Conservation (phyloP, 2,797 vertebrate genomes). For the Cercopithecus hamlyni region DNA sequence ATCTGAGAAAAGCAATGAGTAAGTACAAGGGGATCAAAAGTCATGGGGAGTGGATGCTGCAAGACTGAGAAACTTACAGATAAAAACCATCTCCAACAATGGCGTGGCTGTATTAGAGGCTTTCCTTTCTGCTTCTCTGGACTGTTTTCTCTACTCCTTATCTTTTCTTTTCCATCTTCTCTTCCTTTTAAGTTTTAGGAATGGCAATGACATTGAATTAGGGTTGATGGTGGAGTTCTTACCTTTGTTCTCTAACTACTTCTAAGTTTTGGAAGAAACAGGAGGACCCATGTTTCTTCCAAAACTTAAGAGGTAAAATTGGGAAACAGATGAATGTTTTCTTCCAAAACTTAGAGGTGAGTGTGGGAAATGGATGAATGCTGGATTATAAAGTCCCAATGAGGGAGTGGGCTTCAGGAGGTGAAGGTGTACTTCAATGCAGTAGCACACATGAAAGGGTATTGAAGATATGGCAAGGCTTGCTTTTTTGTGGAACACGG, state of each 20-base stretch:
- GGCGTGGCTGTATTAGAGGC: not conserved
- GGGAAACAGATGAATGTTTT: not conserved
- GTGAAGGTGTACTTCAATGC: not conserved
- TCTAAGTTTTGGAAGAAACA: not conserved
- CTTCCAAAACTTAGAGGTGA: not conserved
- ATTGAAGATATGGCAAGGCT: not conserved
- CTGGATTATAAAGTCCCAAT: not conserved
- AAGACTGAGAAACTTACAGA: not conserved
- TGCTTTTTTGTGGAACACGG: not conserved
- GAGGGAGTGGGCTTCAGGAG: rapidly evolving
- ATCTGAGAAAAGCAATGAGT: not conserved
- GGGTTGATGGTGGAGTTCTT: not conserved
- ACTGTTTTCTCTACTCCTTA: not conserved
- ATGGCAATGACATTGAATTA: not conserved
- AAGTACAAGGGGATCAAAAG: not conserved
- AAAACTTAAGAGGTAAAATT: not conserved
- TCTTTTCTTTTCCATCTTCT: no score
- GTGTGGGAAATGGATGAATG: rapidly evolving
- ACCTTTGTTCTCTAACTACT: not conserved
- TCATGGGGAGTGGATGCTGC: not conserved
- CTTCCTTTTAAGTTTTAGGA: not conserved
- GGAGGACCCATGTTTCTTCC: no score
- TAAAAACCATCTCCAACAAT: not conserved
- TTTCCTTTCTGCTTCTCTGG: not conserved
- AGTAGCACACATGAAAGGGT: not conserved